Evolutionary conservation across 2,113 vertebrate species (phyloP).

Genomic region (Monarcha castaneiventris): DNA sequence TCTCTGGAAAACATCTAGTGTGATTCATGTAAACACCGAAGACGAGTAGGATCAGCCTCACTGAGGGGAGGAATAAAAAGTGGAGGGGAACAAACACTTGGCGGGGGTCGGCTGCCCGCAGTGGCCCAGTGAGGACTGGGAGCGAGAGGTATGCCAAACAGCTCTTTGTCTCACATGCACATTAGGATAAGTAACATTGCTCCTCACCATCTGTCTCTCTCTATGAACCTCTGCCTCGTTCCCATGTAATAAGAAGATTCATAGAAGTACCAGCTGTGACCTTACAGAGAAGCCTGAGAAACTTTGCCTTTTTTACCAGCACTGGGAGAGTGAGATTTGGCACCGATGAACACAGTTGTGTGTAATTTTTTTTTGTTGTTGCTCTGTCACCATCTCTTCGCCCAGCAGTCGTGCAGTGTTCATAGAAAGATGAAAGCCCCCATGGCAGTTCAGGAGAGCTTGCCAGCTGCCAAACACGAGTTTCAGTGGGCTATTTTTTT

Average conservation of each 20-base stretch:
- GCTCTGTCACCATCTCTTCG: background rate
- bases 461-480: background rate
- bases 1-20: background rate
- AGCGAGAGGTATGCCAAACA: slow-evolving; percentile 52
- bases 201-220: slow-evolving; percentile 64
- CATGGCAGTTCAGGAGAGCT: background rate
- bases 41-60: background rate
- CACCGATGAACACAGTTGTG: background rate
- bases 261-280: slow-evolving; percentile 62
- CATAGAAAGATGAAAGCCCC: background rate
- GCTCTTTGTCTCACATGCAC: slow-evolving; percentile 64
- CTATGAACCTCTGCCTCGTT: slow-evolving; percentile 55
- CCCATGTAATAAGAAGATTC: slow-evolving; percentile 61
- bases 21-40: background rate
- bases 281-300: slow-evolving; percentile 59
- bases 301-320: slow-evolving; percentile 45
- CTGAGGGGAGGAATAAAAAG: background rate
- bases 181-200: slow-evolving; percentile 64
- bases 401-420: background rate
- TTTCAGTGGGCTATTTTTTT: background rate
- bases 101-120: background rate
- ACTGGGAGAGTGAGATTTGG: slow-evolving; percentile 12
- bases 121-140: background rate
- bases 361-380: slow-evolving; percentile 14
- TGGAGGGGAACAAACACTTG: slow-evolving; percentile 21